A percentile compares a stretch with the other conserved stretches of the same genome.
Evolutionary conservation across 2,113 vertebrate species (phyloP).

Genomic region (Campylorhamphus procurvoides): DNA sequence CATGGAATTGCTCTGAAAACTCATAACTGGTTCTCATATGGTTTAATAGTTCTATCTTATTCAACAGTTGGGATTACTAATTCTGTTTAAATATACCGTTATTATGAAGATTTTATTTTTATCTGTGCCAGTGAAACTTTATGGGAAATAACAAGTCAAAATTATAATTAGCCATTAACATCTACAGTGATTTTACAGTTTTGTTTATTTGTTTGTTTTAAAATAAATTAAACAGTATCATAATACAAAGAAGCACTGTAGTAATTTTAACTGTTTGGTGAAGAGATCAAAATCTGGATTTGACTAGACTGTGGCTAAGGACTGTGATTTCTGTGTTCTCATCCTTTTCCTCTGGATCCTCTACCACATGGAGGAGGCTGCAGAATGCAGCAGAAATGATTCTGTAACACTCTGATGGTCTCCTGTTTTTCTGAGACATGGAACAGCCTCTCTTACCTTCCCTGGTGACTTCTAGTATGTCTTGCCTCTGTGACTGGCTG

Average conservation of each 20-base stretch:
- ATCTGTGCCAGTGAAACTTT: not conserved
- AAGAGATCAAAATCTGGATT: not conserved
- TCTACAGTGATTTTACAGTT: not conserved
- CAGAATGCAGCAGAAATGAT: not conserved
- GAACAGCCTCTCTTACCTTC: not conserved
- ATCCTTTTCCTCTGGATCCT: not conserved
- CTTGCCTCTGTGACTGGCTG: rapidly evolving
- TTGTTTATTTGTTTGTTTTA: not conserved
- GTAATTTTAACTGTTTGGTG: not conserved
- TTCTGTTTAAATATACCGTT: not conserved
- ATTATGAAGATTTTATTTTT: not conserved
- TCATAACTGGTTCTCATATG: not conserved
- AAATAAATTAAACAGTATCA: not conserved
- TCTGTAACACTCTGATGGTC: not conserved
- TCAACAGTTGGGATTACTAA: not conserved
- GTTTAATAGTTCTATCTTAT: not conserved
- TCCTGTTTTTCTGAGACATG: not conserved
- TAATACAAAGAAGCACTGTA: not conserved
- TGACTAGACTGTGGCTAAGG: not conserved
- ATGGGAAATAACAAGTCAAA: not conserved
- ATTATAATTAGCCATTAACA: not conserved
- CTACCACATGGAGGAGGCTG: not conserved
- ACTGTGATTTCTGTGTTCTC: not conserved
- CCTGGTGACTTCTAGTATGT: rapidly evolving
- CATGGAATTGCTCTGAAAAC: not conserved